A percentile compares a stretch with the other conserved stretches of the same genome.
Conservation (phyloP, 2,888 invertebrate genomes). For the Acleris holmiana region DNA sequence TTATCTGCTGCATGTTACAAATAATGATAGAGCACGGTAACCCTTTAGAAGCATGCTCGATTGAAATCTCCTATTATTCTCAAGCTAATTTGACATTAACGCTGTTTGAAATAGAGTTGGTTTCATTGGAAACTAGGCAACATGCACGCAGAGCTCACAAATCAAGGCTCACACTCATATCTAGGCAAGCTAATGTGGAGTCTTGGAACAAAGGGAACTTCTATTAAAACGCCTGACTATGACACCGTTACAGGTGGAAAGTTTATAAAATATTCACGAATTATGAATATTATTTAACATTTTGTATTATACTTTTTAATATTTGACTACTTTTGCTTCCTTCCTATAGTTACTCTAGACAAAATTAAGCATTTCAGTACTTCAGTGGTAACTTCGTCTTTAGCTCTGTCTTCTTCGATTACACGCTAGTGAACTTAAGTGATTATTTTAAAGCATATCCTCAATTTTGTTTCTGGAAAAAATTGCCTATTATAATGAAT, state of each 20-base stretch:
- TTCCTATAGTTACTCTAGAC: no score
- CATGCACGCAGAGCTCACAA: slow-evolving; percentile 42
- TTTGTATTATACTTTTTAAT: no score
- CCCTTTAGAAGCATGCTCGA: slow-evolving; percentile 8
- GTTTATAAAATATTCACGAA: background rate
- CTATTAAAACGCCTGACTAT: slow-evolving; percentile 45
- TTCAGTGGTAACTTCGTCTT: no score
- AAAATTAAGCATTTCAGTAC: no score
- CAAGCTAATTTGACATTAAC: slow-evolving; percentile 1
- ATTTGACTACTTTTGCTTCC: no score
- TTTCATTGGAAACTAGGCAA: background rate
- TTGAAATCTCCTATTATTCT: slow-evolving; percentile 8
- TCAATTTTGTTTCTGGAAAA: no score
- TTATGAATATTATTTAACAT: no score
- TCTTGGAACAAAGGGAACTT: slow-evolving; percentile 52
- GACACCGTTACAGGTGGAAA: slow-evolving; percentile 46
- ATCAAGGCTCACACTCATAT: slow-evolving; percentile 47
- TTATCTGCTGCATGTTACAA: slow-evolving; percentile 26
- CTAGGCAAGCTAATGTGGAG: slow-evolving; percentile 45
- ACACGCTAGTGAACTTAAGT: no score
- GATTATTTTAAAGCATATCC: no score
- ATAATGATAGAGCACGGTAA: slow-evolving; percentile 30
- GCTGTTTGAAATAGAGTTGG: background rate
- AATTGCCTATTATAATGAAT: no score
- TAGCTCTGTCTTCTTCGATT: no score